Conservation (phyloP, 2,888 invertebrate species). For the Orgyia antiqua region DNA sequence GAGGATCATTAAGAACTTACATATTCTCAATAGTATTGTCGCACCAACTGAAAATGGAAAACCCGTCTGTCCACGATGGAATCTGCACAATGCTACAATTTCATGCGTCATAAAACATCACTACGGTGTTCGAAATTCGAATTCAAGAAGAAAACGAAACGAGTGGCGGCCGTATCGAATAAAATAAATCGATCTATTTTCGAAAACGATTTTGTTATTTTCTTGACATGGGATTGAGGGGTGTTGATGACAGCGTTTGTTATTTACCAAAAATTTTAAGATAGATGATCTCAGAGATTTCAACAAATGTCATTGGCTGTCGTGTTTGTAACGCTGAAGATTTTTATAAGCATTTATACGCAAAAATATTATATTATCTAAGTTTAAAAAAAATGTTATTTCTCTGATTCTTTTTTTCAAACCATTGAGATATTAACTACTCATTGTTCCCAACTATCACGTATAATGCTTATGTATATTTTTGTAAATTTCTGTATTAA, state of each 20-base stretch:
- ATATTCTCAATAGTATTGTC: conserved; percentile 62
- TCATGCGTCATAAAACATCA: conserved; percentile 73
- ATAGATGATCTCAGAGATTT: conserved; percentile 24
- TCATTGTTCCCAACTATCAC: too few species aligned
- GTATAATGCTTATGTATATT: too few species aligned
- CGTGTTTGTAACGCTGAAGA: conserved; percentile 2
- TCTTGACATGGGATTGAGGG: conserved; percentile 56
- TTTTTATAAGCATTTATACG: conserved; percentile 4
- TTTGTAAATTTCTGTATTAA: too few species aligned
- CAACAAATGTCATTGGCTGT: conserved; percentile 14
- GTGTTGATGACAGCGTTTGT: conserved; percentile 42
- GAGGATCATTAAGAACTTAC: conserved; percentile 55
- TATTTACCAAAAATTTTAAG: conserved; percentile 34
- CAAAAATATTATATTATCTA: background rate
- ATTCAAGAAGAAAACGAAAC: conserved; percentile 52
- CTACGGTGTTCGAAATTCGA: conserved; percentile 51
- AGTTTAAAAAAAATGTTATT: background rate
- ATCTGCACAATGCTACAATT: conserved; percentile 65
- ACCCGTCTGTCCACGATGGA: conserved; percentile 49
- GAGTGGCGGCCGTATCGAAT: conserved; percentile 68
- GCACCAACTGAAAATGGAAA: conserved; percentile 65
- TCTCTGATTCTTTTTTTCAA: too few species aligned
- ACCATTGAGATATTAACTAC: too few species aligned
- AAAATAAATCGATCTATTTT: conserved; percentile 72
- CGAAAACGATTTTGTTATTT: conserved; percentile 65